Percentiles rank a stretch among this genome's conserved stretches.
Conservation (phyloP, 2,888 invertebrate species). For the Acrocera orbiculus region DNA sequence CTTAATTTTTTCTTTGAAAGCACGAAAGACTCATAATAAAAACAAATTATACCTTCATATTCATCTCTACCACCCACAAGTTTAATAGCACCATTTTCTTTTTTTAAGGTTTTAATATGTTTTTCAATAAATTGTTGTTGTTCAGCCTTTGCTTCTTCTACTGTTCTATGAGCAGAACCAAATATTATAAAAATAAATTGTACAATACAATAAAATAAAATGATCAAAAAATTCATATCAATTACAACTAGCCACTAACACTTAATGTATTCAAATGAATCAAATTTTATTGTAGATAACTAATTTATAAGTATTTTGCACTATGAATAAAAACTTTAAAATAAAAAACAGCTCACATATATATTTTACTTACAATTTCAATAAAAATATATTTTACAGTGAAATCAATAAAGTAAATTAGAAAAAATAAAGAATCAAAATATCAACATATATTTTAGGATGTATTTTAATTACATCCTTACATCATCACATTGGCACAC, state of each 20-base stretch:
- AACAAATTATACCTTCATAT: conserved; percentile 70
- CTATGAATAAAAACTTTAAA: not conserved
- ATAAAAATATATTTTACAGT: no score
- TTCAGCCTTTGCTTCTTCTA: conserved; percentile 26
- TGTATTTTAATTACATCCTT: no score
- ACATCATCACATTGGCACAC: no score
- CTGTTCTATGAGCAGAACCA: conserved; percentile 11
- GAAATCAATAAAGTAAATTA: no score
- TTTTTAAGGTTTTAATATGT: conserved; percentile 49
- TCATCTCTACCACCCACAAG: conserved; percentile 49
- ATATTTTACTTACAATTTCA: no score
- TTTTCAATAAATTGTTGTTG: conserved; percentile 45
- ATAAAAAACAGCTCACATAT: no score
- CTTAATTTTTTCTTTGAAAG: no score
- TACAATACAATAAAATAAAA: not conserved
- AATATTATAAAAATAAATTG: not conserved
- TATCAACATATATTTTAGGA: no score
- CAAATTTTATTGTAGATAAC: not conserved
- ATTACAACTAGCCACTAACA: no score
- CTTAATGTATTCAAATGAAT: no score
- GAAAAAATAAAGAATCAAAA: no score
- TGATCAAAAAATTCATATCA: not conserved
- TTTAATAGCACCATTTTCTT: conserved; percentile 54
- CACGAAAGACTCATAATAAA: no score
- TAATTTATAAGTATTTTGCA: not conserved